phyloP scores from a whole-genome alignment of 2,113 vertebrate species.

The Henicopernis longicauda region DNA sequence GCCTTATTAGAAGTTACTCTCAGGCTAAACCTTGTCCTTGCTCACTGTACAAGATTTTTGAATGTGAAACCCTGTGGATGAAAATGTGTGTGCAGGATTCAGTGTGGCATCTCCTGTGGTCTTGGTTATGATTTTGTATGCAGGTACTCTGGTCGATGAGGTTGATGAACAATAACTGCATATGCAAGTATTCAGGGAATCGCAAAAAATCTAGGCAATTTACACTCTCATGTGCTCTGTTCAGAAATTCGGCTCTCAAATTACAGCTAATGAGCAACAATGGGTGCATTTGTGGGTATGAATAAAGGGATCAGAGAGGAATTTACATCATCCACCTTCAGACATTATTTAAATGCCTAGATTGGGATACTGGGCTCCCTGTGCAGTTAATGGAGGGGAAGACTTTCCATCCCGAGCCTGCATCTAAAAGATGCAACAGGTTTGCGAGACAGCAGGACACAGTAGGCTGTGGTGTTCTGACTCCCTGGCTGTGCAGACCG shows the following conservation, averaged over 20 bases:
- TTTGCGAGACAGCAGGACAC: fast-evolving
- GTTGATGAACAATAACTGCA: not conserved
- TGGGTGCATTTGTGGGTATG: not conserved
- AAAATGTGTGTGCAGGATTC: not conserved
- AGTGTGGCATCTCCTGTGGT: not conserved
- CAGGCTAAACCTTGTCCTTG: not conserved
- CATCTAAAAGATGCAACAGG: not conserved
- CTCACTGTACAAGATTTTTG: not conserved
- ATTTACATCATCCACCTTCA: not conserved
- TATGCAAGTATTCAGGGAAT: not conserved
- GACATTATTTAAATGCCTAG: not conserved
- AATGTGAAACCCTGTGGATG: not conserved
- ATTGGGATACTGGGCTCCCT: not conserved
- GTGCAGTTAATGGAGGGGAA: not conserved
- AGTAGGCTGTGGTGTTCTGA: not conserved
- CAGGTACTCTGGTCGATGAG: not conserved
- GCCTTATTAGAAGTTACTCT: not conserved
- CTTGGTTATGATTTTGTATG: not conserved
- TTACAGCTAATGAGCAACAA: slow-evolving; percentile 1
- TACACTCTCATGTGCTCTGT: not conserved
- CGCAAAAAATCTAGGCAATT: not conserved
- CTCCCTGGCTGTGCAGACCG: not conserved
- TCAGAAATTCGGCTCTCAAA: not conserved
- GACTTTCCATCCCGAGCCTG: not conserved
- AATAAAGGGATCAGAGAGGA: slow-evolving; percentile 4